Evolutionary conservation across 2,113 vertebrate species (phyloP).

Genomic region (Aphelocoma coerulescens): DNA sequence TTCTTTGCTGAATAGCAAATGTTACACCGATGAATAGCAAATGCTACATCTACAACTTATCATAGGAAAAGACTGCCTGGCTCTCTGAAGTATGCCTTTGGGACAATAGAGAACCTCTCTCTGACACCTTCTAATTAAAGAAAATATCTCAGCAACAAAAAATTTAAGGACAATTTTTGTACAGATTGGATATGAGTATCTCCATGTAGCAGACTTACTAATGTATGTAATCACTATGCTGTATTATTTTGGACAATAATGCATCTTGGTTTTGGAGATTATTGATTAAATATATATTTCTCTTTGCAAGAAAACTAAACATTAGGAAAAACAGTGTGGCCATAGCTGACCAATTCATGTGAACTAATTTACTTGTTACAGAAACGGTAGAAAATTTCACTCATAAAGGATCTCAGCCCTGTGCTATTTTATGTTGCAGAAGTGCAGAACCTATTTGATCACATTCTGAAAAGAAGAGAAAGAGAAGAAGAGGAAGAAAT

Average conservation of each 20-base stretch:
- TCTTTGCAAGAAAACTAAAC: neutral
- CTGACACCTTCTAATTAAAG: neutral
- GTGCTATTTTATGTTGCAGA: neutral
- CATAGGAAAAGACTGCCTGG: neutral
- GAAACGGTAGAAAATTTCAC: neutral
- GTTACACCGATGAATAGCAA: neutral
- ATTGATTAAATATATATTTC: neutral
- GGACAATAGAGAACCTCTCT: neutral
- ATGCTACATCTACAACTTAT: neutral
- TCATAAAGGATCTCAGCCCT: neutral
- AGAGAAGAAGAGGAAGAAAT: neutral
- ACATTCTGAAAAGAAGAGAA: neutral
- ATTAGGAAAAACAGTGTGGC: neutral
- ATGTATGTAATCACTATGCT: neutral
- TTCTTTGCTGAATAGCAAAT: neutral
- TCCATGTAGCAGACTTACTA: neutral
- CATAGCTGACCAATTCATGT: neutral
- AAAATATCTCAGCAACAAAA: neutral
- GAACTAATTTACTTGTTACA: neutral
- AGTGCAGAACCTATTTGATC: neutral
- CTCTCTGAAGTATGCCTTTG: neutral
- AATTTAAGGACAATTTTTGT: neutral
- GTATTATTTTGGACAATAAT: neutral
- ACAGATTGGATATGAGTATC: neutral
- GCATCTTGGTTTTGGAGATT: neutral